These are phyloP conservation scores for Nematolebias whitei DNA, from an alignment of 2,113 vertebrate genomes.

Conservation along the genomic window DNA sequence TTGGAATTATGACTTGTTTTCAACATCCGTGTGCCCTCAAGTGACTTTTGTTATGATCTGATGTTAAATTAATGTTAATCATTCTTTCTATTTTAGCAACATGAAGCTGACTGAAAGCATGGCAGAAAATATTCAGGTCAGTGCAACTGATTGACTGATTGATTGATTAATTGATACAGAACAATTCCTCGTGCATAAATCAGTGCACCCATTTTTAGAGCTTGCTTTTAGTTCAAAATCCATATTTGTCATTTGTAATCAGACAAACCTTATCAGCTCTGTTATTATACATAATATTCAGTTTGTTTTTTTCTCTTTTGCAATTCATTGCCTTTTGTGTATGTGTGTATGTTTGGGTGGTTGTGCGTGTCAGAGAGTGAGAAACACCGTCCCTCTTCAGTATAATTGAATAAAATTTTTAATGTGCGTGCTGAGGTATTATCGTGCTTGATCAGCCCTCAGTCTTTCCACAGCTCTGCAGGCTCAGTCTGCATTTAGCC, in stretches of 20 bases:
- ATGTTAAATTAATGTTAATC: too few species aligned
- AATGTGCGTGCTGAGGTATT: constrained; percentile 50
- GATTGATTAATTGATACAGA: background rate
- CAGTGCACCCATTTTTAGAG: background rate
- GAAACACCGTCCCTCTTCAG: constrained; percentile 17
- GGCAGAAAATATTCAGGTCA: constrained; percentile 52
- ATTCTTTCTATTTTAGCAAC: constrained; percentile 38
- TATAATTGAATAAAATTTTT: constrained; percentile 47
- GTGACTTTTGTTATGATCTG: too few species aligned
- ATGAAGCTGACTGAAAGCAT: constrained; percentile 34
- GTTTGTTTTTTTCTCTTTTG: background rate
- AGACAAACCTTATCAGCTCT: too few species aligned
- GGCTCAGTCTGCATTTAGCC: constrained; percentile 49
- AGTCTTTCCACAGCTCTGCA: constrained; percentile 38
- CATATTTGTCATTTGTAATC: too few species aligned
- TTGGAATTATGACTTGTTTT: too few species aligned
- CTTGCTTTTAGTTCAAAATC: background rate
- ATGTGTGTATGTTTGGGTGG: background rate
- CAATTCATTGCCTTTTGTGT: constrained; percentile 3
- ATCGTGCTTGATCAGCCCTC: constrained; percentile 44
- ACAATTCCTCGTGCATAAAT: background rate
- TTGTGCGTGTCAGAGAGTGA: background rate
- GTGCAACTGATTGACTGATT: constrained; percentile 10
- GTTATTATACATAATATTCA: background rate
- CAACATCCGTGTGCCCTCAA: too few species aligned